A percentile compares a stretch with the other conserved stretches of the same genome.
These are phyloP conservation scores for Apaloderma vittatum DNA, from an alignment of 2,113 vertebrate genomes.

Conservation along the genomic window DNA sequence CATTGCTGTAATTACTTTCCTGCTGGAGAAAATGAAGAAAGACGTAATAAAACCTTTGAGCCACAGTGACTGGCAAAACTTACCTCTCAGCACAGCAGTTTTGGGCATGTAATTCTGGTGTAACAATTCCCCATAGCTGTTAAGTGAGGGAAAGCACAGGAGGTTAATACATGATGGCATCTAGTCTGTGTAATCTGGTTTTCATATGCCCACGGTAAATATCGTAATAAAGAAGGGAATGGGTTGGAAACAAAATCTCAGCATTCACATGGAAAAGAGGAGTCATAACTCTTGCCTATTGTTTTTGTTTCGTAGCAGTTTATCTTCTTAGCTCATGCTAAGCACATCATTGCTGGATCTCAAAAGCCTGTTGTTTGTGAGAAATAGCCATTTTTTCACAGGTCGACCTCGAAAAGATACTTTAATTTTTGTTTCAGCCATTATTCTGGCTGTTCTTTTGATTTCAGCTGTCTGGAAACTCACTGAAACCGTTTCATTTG, in stretches of 20 bases:
- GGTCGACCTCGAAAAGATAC: neutral
- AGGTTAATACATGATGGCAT: neutral
- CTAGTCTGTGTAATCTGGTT: neutral
- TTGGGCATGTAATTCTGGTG: neutral
- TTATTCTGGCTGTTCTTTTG: neutral
- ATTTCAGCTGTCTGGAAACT: neutral
- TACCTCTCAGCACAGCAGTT: neutral
- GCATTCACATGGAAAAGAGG: neutral
- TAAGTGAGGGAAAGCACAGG: neutral
- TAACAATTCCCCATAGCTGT: no score
- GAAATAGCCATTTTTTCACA: rapidly evolving
- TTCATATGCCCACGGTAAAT: neutral
- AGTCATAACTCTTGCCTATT: neutral
- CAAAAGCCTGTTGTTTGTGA: neutral
- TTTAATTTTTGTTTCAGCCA: neutral
- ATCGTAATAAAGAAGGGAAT: neutral
- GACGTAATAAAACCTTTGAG: neutral
- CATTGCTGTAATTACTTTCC: neutral
- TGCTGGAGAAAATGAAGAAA: neutral
- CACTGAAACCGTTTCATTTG: neutral
- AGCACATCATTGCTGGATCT: neutral
- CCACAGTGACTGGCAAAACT: neutral
- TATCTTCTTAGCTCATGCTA: neutral
- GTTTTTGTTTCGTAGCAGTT: neutral
- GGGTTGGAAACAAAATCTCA: neutral